Base-by-base conservation (phyloP, 2,888 invertebrate genomes). In the Seira musarum region DNA sequence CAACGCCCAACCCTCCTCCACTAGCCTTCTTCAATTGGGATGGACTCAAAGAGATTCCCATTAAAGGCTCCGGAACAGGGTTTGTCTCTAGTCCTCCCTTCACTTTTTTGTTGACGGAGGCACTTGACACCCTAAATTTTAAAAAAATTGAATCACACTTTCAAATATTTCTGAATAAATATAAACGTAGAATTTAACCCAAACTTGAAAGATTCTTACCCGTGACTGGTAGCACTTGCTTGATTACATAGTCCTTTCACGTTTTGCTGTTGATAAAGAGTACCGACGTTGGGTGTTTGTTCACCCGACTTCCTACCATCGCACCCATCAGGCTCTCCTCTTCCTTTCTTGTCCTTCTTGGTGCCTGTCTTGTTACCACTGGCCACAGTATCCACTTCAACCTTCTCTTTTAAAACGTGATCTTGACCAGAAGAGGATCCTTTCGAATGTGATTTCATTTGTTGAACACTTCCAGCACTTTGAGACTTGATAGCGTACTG, bases 11-110 rank as follows among this genome's bases (percentile, higher is more conserved):
- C 22, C 25, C 49, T 13, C 35, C 24, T 8, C 67, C 22, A 10
- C 74, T 57, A 15, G 35, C 67, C 61, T 78, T 80, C 68, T 72
- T 76, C 67, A 82, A 46, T 65, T 82, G 81, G 69, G 81, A 83
- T 65, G 86, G 86, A 81, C 85, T 84, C 13, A 86, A 75, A 63
- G 85, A 80, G 77, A 86, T 84, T 25, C 83, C 84, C 86, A 86
- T 86, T 15, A 86, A 78, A n/a, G 86, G 85, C 70, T 85, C 85
- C 17, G 85, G 85, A 30, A 76, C 83, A 76, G 73, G 72, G 73
- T 71, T 73, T 78, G 78, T 69, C 77, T 74, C 69, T 70, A 82
- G 77, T 66, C 78, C 74, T 82, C 78, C 74, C 78, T 82, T 78
- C 17, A 35, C 40, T 65, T 82, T 82, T 49, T 82, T 82, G 71